Conservation (phyloP, 2,797 vertebrate species). For the Hapalemur alaotrensis region DNA sequence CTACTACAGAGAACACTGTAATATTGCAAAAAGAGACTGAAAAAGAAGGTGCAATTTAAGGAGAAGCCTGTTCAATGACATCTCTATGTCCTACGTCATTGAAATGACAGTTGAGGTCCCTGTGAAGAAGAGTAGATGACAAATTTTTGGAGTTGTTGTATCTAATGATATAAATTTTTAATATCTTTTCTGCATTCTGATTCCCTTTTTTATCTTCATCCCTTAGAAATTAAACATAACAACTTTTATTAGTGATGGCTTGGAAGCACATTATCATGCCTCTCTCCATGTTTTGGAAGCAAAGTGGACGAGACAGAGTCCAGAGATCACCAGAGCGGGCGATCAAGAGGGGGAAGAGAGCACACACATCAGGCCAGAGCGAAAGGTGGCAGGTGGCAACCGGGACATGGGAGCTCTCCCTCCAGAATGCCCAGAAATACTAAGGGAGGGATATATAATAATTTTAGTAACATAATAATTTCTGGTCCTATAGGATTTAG, state of each 20-base stretch:
- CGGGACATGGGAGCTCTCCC: background rate
- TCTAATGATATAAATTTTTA: background rate
- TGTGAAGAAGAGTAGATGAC: background rate
- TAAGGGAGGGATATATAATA: background rate
- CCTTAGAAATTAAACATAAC: background rate
- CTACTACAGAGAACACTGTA: background rate
- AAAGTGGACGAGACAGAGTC: background rate
- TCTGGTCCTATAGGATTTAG: background rate
- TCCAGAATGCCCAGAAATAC: background rate
- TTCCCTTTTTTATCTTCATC: background rate
- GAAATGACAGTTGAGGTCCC: background rate
- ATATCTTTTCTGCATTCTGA: background rate
- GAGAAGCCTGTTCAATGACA: background rate
- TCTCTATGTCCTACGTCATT: background rate
- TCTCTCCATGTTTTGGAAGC: background rate
- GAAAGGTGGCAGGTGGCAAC: background rate
- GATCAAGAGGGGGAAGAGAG: background rate
- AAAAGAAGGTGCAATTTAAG: background rate
- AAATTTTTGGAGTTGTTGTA: background rate
- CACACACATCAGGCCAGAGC: background rate
- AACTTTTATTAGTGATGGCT: background rate
- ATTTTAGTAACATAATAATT: background rate
- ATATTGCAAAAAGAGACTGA: background rate
- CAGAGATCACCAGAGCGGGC: background rate
- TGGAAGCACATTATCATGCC: background rate